Conservation (phyloP, 2,797 vertebrate genomes). For the Gymnodraco acuticeps region DNA sequence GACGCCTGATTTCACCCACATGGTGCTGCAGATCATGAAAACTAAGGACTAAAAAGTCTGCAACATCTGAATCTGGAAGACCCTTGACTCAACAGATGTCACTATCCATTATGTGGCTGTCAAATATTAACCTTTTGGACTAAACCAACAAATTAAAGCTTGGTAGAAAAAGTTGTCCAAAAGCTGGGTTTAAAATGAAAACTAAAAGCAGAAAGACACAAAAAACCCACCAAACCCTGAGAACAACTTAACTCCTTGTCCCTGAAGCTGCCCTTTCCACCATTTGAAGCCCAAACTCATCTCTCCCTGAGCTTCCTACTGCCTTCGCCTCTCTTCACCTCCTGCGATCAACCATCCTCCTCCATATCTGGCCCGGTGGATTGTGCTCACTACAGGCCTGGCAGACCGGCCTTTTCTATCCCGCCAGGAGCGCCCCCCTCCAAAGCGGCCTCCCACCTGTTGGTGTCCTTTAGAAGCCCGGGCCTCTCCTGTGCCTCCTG, state of each 20-base stretch:
- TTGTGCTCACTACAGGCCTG: constrained; percentile 83
- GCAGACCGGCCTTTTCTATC: constrained; percentile 86
- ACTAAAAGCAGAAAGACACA: neutral
- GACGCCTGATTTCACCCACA: constrained; percentile 31
- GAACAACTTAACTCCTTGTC: constrained; percentile 21
- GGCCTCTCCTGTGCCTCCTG: constrained; percentile 92
- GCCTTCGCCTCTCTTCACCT: constrained; percentile 46
- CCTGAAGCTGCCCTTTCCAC: constrained; percentile 23
- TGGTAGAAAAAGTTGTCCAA: neutral
- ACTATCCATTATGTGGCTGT: neutral
- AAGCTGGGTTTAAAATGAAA: neutral
- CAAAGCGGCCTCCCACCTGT: constrained; percentile 91
- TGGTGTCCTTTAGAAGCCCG: constrained; percentile 92
- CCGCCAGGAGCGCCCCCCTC: constrained; percentile 83
- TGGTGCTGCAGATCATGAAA: constrained; percentile 20
- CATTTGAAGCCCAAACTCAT: constrained; percentile 16
- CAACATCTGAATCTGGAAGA: neutral
- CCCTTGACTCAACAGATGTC: neutral
- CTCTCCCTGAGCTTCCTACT: constrained; percentile 39
- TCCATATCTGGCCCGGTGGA: constrained; percentile 72
- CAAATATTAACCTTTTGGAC: neutral
- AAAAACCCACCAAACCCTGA: constrained; percentile 12
- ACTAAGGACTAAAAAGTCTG: neutral
- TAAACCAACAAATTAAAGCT: neutral
- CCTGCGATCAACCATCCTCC: constrained; percentile 71